Percentiles rank a stretch among this genome's conserved stretches.
Conservation (phyloP, 2,113 vertebrate genomes). For the Cyanocitta stelleri region DNA sequence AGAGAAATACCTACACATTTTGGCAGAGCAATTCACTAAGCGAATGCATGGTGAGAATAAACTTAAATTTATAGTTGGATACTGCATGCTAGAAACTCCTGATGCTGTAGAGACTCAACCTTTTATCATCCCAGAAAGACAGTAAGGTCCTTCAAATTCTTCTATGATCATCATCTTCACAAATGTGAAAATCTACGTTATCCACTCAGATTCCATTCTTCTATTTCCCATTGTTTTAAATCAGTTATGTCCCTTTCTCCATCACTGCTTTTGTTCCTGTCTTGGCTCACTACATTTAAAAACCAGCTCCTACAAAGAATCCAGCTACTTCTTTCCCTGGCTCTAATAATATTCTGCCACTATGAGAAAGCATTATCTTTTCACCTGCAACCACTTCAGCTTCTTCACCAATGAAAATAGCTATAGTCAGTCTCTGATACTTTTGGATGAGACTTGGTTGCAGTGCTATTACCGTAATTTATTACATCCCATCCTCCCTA, state of each 20-base stretch:
- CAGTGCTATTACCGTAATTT: slow-evolving; percentile 14
- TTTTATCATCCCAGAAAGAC: background rate
- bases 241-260: background rate
- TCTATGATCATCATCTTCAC: background rate
- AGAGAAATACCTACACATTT: background rate
- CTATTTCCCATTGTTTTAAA: background rate
- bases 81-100: background rate
- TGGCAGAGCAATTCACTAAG: background rate
- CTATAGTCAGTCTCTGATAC: background rate
- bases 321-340: background rate
- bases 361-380: background rate
- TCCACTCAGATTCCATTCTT: background rate
- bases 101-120: background rate
- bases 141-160: background rate
- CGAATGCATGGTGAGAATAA: background rate
- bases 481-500: slow-evolving; percentile 16
- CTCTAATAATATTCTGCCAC: background rate
- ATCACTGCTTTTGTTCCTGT: background rate
- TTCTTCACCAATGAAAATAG: background rate
- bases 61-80: background rate
- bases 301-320: background rate
- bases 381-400: background rate
- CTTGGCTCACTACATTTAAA: background rate
- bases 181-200: background rate
- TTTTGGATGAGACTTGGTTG: background rate